These are phyloP conservation scores for Toxotes jaculatrix DNA, from an alignment of 2,113 vertebrate genomes.

Conservation along the genomic window DNA sequence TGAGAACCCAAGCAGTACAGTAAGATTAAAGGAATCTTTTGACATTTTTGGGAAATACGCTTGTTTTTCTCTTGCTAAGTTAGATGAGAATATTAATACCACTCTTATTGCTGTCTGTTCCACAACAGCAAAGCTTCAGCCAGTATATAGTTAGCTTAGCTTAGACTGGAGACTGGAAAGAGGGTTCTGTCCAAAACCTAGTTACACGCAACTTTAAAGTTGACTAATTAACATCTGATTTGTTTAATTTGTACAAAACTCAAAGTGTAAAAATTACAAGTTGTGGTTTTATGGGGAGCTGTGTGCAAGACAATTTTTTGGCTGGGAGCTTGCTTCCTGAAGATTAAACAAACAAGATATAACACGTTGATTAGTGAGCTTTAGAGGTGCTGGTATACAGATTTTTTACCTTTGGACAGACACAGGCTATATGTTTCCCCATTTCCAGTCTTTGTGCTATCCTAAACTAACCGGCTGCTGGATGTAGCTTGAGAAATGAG, in stretches of 20 bases:
- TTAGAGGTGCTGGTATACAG: background rate
- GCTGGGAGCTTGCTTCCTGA: background rate
- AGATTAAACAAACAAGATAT: background rate
- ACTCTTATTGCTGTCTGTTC: background rate
- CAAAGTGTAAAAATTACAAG: background rate
- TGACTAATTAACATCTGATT: background rate
- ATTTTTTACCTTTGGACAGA: too few relatives aligned
- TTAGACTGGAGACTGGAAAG: background rate
- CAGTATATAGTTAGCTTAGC: background rate
- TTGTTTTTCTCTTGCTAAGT: background rate
- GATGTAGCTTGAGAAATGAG: background rate
- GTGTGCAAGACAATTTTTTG: background rate
- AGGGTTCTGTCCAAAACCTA: background rate
- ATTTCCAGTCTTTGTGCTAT: constrained; percentile 2
- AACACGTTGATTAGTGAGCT: background rate
- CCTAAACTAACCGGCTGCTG: background rate
- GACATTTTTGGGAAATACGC: constrained; percentile 16
- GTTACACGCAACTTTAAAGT: background rate
- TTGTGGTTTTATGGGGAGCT: background rate
- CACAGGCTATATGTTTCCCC: background rate
- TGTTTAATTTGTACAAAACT: background rate
- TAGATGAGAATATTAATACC: background rate
- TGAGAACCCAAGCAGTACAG: constrained; percentile 13
- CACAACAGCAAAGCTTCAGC: background rate
- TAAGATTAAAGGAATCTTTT: constrained; percentile 1